These are phyloP conservation scores for Cephus spinipes DNA, from an alignment of 2,888 invertebrate species.

Conservation along the genomic window DNA sequence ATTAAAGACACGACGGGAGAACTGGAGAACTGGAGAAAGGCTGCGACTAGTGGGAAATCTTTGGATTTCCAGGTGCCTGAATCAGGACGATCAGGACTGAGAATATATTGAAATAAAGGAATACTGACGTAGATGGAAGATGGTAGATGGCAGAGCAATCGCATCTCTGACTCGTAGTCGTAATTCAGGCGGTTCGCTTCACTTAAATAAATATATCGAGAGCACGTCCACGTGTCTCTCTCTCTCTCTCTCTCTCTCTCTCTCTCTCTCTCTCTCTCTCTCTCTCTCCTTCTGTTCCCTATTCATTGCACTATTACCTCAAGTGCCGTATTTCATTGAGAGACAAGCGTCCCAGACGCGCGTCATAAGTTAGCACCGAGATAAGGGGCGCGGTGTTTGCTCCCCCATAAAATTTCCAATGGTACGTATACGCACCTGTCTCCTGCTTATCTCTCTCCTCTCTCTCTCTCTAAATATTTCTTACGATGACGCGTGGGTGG, in stretches of 20 bases:
- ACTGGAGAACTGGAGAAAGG: not conserved
- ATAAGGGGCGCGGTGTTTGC: conserved; percentile 21
- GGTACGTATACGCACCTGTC: conserved; percentile 34
- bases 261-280: not conserved
- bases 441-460: conserved; percentile 9
- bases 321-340: conserved; percentile 29
- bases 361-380: conserved; percentile 28
- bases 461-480: conserved; percentile 18
- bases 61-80: not conserved
- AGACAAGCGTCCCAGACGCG: conserved; percentile 14
- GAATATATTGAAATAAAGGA: not conserved
- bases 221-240: not conserved
- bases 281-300: conserved; percentile 11
- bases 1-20: not conserved
- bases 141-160: not conserved
- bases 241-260: not conserved
- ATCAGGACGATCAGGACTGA: not conserved
- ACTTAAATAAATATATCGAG: conserved; percentile 27
- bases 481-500: conserved; percentile 46
- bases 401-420: conserved; percentile 14
- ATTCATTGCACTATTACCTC: conserved; percentile 35
- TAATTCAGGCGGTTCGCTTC: conserved; percentile 25
- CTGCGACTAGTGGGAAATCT: not conserved
- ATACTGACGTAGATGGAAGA: not conserved
- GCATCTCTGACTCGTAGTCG: conserved; percentile 17